Percentiles rank a stretch among this genome's conserved stretches.
These are phyloP conservation scores for Ochotona curzoniae DNA, from an alignment of 2,113 vertebrate genomes.

Conservation along the genomic window DNA sequence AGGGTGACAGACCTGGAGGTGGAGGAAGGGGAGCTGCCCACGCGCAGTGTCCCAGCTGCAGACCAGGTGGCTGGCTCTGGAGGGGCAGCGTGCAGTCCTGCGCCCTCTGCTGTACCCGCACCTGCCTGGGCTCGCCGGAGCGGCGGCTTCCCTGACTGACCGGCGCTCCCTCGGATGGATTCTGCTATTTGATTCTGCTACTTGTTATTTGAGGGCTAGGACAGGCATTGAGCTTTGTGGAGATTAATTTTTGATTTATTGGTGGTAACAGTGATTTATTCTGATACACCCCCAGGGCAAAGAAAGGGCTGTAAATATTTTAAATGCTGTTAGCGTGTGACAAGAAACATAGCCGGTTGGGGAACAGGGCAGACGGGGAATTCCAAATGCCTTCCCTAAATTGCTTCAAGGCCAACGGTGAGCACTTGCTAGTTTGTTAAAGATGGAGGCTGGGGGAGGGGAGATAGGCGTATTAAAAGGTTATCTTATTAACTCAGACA, in stretches of 20 bases:
- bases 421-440: slow-evolving; percentile 63
- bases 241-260: slow-evolving; percentile 92
- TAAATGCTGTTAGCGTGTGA: slow-evolving; percentile 83
- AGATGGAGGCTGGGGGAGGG: slow-evolving; percentile 58
- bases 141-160: not conserved
- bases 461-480: slow-evolving; percentile 63
- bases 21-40: not conserved
- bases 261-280: slow-evolving; percentile 85
- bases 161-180: slow-evolving; percentile 81
- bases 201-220: slow-evolving; percentile 83
- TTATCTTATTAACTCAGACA: slow-evolving; percentile 81
- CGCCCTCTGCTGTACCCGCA: not conserved
- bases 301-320: slow-evolving; percentile 86
- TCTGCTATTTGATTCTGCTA: slow-evolving; percentile 83
- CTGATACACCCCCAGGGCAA: slow-evolving; percentile 81
- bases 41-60: too few species aligned
- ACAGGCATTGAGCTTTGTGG: slow-evolving; percentile 81
- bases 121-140: not conserved
- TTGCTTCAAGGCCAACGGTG: slow-evolving; percentile 79
- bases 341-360: slow-evolving; percentile 81
- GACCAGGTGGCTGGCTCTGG: not conserved
- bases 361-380: slow-evolving; percentile 78
- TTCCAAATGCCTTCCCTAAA: slow-evolving; percentile 82
- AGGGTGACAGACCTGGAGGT: not conserved
- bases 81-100: not conserved